Evolutionary conservation across 2,113 vertebrate genomes (phyloP).

Genomic region (Mastomys natalensis): DNA sequence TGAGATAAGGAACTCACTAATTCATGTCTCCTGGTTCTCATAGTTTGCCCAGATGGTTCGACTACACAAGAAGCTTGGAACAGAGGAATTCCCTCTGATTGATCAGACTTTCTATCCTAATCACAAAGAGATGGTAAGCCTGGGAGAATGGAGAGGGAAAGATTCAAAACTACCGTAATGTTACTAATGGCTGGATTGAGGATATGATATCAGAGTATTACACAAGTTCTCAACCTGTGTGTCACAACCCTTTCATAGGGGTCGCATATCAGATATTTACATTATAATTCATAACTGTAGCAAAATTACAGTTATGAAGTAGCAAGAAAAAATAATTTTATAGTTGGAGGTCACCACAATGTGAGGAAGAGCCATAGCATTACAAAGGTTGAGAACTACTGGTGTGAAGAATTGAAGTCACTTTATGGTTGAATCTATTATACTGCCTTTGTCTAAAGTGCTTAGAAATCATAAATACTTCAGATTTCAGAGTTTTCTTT

Average conservation of each 20-base stretch:
- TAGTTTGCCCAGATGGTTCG: constrained; percentile 95
- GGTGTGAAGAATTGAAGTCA: background rate
- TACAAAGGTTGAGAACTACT: background rate
- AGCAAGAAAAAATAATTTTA: background rate
- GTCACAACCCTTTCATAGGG: background rate
- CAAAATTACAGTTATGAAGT: background rate
- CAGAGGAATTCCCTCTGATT: constrained; percentile 94
- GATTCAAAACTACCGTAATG: background rate
- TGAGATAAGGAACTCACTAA: background rate
- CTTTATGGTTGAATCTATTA: constrained; percentile 30
- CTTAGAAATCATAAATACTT: background rate
- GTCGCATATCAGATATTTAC: background rate
- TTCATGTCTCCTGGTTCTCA: constrained; percentile 48
- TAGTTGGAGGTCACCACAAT: background rate
- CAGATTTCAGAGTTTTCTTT: background rate
- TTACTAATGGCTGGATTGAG: background rate
- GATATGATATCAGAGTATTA: background rate
- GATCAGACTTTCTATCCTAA: constrained; percentile 96
- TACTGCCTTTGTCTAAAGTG: background rate
- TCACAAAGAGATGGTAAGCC: constrained; percentile 95
- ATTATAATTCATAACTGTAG: background rate
- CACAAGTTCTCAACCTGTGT: background rate
- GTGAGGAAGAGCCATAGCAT: background rate
- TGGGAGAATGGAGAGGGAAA: background rate
- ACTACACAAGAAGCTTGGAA: constrained; percentile 91